phyloP scores from a whole-genome alignment of 2,113 vertebrate genomes.

The Sylvilagus bachmani region DNA sequence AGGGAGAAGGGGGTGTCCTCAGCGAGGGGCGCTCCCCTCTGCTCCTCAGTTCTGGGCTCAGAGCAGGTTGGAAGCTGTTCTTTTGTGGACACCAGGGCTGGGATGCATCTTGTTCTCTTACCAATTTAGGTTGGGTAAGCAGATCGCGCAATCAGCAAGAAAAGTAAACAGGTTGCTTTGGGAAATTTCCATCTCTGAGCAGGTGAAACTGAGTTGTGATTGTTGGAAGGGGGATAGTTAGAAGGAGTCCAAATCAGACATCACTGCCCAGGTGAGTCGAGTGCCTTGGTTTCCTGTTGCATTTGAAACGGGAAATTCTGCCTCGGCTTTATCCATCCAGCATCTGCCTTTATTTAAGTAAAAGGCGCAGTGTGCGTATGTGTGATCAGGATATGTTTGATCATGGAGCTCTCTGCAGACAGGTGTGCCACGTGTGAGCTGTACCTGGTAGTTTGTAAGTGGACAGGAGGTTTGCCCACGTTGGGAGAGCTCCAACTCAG shows the following conservation, averaged over 20 bases:
- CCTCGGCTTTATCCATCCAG: neutral
- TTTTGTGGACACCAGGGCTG: neutral
- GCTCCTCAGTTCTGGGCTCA: neutral
- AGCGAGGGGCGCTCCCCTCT: neutral
- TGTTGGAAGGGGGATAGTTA: constrained; percentile 3
- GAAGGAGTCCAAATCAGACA: neutral
- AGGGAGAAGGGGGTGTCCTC: neutral
- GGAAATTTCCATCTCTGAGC: constrained; percentile 54
- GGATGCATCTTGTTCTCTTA: neutral
- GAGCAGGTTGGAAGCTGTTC: neutral
- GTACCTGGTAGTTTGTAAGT: neutral
- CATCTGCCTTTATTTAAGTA: constrained; percentile 61
- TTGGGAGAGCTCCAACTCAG: neutral
- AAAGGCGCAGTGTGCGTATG: constrained; percentile 1
- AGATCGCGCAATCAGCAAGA: neutral
- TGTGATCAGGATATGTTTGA: neutral
- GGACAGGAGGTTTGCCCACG: neutral
- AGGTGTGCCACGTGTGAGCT: neutral
- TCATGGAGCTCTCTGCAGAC: neutral
- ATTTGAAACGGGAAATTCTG: neutral
- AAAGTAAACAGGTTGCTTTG: neutral
- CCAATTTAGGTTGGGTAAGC: neutral
- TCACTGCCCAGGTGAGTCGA: neutral
- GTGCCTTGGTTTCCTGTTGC: constrained; percentile 8
- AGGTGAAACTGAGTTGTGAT: constrained; percentile 9